phyloP scores from a whole-genome alignment of 2,797 vertebrate genomes.

The Allobates femoralis region DNA sequence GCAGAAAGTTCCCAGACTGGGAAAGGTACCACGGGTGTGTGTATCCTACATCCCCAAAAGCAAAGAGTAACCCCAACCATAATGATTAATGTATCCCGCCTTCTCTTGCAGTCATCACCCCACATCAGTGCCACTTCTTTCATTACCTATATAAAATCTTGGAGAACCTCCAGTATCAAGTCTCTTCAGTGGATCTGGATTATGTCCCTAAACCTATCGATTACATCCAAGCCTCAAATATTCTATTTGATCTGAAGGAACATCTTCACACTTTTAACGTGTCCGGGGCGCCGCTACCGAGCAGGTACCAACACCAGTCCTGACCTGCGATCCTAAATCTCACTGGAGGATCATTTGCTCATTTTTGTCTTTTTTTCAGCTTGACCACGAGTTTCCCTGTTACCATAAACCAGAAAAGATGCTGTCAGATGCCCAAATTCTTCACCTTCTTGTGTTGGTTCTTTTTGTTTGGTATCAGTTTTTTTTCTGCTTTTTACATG shows the following conservation, averaged over 20 bases:
- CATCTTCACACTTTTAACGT: constrained; percentile 39
- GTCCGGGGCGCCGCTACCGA: constrained; percentile 12
- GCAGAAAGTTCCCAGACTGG: constrained; percentile 6
- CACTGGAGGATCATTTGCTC: neutral
- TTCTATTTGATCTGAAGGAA: constrained; percentile 55
- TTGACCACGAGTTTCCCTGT: constrained; percentile 56
- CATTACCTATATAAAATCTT: constrained; percentile 63
- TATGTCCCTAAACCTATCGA: neutral
- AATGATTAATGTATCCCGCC: neutral
- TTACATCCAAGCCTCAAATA: constrained; percentile 38
- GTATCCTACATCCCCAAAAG: neutral
- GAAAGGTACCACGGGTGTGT: constrained; percentile 13
- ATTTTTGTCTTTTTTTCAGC: neutral
- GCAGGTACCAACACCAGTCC: constrained; percentile 32
- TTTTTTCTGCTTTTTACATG: constrained; percentile 68
- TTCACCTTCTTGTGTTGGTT: constrained; percentile 66
- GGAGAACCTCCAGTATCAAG: constrained; percentile 50
- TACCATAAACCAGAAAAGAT: neutral
- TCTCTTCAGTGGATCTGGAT: neutral
- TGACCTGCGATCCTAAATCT: neutral
- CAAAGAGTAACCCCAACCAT: neutral
- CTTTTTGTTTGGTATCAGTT: constrained; percentile 60
- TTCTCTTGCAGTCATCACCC: constrained; percentile 39
- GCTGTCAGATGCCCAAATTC: constrained; percentile 3
- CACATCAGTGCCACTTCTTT: constrained; percentile 54